Percentiles rank a stretch among this genome's conserved stretches.
These are phyloP conservation scores for Peribatodes rhomboidaria DNA, from an alignment of 2,888 invertebrate genomes.

Conservation along the genomic window DNA sequence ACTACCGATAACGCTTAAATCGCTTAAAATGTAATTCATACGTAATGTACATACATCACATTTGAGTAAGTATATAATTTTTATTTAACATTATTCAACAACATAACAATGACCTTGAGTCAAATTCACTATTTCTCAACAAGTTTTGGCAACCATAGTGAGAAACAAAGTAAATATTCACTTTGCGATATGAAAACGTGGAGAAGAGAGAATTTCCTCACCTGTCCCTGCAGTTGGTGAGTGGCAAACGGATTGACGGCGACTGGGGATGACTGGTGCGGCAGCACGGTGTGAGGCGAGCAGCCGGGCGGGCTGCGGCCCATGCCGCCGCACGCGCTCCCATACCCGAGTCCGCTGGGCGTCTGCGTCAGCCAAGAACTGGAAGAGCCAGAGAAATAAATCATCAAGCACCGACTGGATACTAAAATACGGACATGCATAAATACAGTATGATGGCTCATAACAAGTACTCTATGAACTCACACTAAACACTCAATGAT, in stretches of 20 bases:
- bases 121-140: too few species aligned
- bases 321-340: constrained; percentile 69
- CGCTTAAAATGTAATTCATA: too few species aligned
- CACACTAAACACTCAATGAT: too few species aligned
- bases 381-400: constrained; percentile 44
- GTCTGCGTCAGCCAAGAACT: constrained; percentile 78
- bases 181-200: too few species aligned
- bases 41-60: too few species aligned
- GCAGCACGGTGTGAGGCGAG: constrained; percentile 71
- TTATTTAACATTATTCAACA: too few species aligned
- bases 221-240: constrained; percentile 80
- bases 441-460: too few species aligned
- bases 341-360: constrained; percentile 68
- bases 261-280: constrained; percentile 76
- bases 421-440: not conserved
- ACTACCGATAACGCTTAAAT: not conserved
- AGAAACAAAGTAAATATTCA: too few species aligned
- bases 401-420: not conserved
- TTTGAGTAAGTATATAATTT: too few species aligned
- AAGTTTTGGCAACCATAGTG: too few species aligned
- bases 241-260: constrained; percentile 74
- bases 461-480: not conserved
- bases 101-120: too few species aligned
- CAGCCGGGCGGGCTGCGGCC: constrained; percentile 76
- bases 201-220: constrained; percentile 48